These are phyloP conservation scores for Macroramphosus scolopax DNA, from an alignment of 2,797 vertebrate species.

Conservation along the genomic window DNA sequence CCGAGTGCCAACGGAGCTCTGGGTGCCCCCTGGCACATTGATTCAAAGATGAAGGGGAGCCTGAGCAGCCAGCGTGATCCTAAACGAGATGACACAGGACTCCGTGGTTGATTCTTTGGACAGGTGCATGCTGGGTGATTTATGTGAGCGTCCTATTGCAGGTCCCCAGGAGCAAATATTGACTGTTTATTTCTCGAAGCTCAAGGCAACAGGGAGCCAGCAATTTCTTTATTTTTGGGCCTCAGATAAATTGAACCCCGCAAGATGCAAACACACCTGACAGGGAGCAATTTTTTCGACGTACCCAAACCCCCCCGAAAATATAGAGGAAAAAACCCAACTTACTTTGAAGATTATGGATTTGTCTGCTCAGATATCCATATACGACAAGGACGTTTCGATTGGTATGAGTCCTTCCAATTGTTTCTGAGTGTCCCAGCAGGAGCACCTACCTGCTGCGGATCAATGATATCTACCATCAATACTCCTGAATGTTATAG, in stretches of 20 bases:
- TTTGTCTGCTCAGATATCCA: constrained; percentile 63
- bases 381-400: constrained; percentile 66
- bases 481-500: constrained; percentile 8
- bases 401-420: constrained; percentile 47
- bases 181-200: constrained; percentile 80
- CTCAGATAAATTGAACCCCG: constrained; percentile 76
- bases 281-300: constrained; percentile 54
- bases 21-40: constrained; percentile 66
- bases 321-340: constrained; percentile 32
- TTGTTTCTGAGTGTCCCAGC: constrained; percentile 28
- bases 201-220: constrained; percentile 76
- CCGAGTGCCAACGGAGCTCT: constrained; percentile 38
- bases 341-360: constrained; percentile 72
- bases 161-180: constrained; percentile 80
- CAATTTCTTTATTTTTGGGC: constrained; percentile 78
- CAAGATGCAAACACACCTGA: constrained; percentile 78
- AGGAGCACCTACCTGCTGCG: constrained; percentile 33
- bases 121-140: constrained; percentile 82
- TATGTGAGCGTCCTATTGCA: constrained; percentile 71
- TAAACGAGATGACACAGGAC: constrained; percentile 79
- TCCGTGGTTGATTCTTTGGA: constrained; percentile 74
- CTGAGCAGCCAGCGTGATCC: constrained; percentile 67
- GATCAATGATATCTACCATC: constrained; percentile 39
- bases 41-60: constrained; percentile 72
- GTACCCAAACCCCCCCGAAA: constrained; percentile 27